Conservation (phyloP, 2,888 invertebrate genomes). For the Lottia gigantea region DNA sequence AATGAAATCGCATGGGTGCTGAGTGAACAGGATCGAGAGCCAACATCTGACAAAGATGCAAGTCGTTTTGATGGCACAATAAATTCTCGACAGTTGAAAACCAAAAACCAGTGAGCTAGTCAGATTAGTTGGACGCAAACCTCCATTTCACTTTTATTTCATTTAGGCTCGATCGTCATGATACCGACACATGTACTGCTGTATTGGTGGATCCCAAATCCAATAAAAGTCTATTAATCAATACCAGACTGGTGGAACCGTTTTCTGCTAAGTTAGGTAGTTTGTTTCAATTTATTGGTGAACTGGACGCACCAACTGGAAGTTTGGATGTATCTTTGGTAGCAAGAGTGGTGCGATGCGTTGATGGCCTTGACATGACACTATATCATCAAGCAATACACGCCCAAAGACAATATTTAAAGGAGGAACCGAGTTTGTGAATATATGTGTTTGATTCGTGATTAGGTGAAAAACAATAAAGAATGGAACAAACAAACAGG, state of each 20-base stretch:
- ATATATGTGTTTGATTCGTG: too few relatives aligned
- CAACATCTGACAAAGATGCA: too few relatives aligned
- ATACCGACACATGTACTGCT: slow-evolving; percentile 36
- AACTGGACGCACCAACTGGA: slow-evolving; percentile 29
- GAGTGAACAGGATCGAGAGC: too few relatives aligned
- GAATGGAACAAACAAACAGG: too few relatives aligned
- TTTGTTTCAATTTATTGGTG: slow-evolving; percentile 50
- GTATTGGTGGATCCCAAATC: slow-evolving; percentile 39
- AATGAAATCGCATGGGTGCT: neutral
- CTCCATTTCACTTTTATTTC: slow-evolving; percentile 12
- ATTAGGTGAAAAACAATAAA: too few relatives aligned
- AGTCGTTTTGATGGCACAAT: too few relatives aligned
- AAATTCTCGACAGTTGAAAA: too few relatives aligned
- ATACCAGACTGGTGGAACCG: slow-evolving; percentile 49
- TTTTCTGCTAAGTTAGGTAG: slow-evolving; percentile 42
- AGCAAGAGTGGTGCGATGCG: slow-evolving; percentile 48
- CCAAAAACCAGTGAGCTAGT: too few relatives aligned
- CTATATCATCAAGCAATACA: slow-evolving; percentile 44
- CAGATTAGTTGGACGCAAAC: too few relatives aligned
- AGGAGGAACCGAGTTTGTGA: neutral
- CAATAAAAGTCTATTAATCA: slow-evolving; percentile 30
- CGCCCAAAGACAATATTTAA: slow-evolving; percentile 41
- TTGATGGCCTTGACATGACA: slow-evolving; percentile 47
- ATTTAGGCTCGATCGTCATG: slow-evolving; percentile 40
- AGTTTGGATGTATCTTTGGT: slow-evolving; percentile 27